Evolutionary conservation across 2,797 vertebrate genomes (phyloP).

Genomic region (Menidia menidia): DNA sequence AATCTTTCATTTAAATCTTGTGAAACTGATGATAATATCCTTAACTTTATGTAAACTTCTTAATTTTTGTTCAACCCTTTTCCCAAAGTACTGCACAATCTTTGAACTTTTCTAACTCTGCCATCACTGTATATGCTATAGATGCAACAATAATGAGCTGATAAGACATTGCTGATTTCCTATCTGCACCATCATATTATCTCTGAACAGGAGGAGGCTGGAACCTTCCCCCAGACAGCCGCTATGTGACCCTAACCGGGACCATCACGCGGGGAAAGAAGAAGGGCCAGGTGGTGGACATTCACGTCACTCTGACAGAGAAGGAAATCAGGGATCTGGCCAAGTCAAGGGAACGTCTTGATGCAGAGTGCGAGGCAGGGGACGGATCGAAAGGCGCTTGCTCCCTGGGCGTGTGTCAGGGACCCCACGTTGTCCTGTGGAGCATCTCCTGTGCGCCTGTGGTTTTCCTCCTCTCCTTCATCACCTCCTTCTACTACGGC

Average conservation of each 20-base stretch:
- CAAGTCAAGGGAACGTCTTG: constrained; percentile 88
- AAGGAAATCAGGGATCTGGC: constrained; percentile 94
- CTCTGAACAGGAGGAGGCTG: constrained; percentile 86
- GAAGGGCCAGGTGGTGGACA: constrained; percentile 98
- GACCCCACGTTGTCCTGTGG: constrained; percentile 95
- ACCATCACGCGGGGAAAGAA: constrained; percentile 98
- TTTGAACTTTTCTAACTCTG: no score
- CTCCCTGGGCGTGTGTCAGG: constrained; percentile 85
- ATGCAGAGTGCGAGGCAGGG: constrained; percentile 75
- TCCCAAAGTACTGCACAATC: no score
- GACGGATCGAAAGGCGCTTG: constrained; percentile 83
- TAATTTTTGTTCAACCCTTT: background rate
- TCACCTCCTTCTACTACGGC: constrained; percentile 98
- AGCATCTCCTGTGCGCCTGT: constrained; percentile 91
- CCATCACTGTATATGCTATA: no score
- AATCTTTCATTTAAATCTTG: no score
- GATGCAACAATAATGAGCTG: no score
- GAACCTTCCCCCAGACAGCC: constrained; percentile 91
- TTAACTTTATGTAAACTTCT: background rate
- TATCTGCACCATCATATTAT: background rate
- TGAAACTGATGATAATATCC: background rate
- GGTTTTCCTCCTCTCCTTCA: constrained; percentile 93
- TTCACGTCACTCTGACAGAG: constrained; percentile 94
- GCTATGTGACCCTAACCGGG: constrained; percentile 96
- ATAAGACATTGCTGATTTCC: background rate